Percentiles rank a stretch among this genome's conserved stretches.
Evolutionary conservation across 2,797 vertebrate genomes (phyloP).

Genomic region (Notolepis coatsorum): DNA sequence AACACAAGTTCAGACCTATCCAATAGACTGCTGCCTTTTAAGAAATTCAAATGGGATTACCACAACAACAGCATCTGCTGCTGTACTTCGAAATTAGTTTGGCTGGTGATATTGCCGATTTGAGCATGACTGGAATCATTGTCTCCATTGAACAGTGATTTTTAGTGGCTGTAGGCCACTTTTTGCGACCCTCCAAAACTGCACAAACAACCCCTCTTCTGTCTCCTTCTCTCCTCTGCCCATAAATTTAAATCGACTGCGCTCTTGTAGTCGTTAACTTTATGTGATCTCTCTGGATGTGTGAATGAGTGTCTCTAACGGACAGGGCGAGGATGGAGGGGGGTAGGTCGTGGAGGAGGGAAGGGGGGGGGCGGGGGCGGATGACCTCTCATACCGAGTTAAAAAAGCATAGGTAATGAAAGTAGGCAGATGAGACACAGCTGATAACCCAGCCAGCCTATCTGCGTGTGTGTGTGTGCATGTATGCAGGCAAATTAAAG

Average conservation of each 20-base stretch:
- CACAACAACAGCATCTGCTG: background rate
- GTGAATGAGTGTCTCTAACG: slow-evolving; percentile 23
- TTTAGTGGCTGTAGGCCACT: background rate
- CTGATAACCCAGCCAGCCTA: slow-evolving; percentile 23
- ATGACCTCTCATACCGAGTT: slow-evolving; percentile 11
- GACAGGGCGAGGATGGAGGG: background rate
- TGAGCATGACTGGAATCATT: slow-evolving; percentile 13
- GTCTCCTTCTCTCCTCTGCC: background rate
- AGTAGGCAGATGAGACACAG: slow-evolving; percentile 26
- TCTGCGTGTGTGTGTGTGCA: background rate
- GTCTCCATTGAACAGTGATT: slow-evolving; percentile 10
- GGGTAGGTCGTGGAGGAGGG: background rate
- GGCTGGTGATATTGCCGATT: slow-evolving; percentile 6
- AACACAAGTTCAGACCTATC: slow-evolving; percentile 17
- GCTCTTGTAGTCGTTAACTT: background rate
- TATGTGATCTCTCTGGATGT: slow-evolving; percentile 25
- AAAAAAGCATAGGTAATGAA: slow-evolving; percentile 46
- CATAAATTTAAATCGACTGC: slow-evolving; percentile 12
- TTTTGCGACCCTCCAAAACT: background rate
- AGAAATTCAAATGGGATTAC: background rate
- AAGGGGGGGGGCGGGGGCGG: background rate
- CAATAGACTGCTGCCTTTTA: background rate
- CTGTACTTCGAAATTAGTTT: slow-evolving; percentile 5
- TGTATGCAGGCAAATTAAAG: background rate
- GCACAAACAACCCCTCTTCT: background rate